Conservation (phyloP, 53 echinoderm and acorn worm genomes). For the Paelopatides confundens region DNA sequence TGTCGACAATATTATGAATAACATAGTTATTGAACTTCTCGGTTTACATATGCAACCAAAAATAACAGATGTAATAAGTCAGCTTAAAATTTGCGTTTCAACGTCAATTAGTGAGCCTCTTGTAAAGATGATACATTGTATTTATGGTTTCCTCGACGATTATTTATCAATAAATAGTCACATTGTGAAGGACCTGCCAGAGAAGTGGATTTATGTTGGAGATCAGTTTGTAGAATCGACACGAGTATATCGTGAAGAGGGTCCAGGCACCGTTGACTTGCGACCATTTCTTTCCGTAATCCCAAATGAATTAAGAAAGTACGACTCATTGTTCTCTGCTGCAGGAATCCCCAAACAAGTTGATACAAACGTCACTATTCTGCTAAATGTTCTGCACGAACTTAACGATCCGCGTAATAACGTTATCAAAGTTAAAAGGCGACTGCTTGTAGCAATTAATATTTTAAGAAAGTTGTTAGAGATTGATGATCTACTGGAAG, state of each 20-base stretch:
- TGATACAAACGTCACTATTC: background rate
- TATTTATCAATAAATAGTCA: background rate
- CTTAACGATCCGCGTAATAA: background rate
- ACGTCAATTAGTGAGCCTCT: background rate
- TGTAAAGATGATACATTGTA: background rate
- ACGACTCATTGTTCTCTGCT: slow-evolving; percentile 11
- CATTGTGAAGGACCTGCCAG: background rate
- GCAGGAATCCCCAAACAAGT: background rate
- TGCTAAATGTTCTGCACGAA: slow-evolving; percentile 7
- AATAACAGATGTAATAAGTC: background rate
- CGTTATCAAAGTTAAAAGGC: background rate
- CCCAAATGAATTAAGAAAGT: slow-evolving; percentile 5
- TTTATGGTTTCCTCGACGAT: slow-evolving; percentile 26
- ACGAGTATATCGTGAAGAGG: background rate
- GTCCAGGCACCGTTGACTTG: background rate
- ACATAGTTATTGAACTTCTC: background rate
- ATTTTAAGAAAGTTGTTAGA: background rate
- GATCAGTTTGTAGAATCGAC: slow-evolving; percentile 1
- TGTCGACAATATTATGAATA: background rate
- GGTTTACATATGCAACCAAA: background rate
- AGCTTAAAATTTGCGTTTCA: background rate
- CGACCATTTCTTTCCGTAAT: slow-evolving; percentile 26
- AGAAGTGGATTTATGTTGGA: slow-evolving; percentile 46
- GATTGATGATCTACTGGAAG: background rate
- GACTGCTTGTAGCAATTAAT: background rate